Base-by-base conservation (phyloP, 2,797 vertebrate species). In the Crocodylus rhombifer region DNA sequence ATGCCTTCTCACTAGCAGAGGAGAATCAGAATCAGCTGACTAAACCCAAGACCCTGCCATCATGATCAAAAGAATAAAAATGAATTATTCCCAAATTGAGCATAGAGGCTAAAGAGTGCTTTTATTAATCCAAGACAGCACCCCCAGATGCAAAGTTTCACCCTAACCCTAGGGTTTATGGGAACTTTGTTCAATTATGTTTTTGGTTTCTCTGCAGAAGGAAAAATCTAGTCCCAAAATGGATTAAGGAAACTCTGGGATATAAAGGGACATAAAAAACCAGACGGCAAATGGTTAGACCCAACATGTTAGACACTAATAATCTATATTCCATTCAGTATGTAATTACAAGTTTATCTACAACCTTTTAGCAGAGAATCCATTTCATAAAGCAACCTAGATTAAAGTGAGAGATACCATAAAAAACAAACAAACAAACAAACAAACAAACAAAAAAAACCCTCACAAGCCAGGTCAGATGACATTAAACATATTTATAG, bases 401-500 rank as follows among this genome's bases (percentile, higher is more conserved):
- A 77, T 91, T 83, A 77, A 57, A 88, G 13, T 21, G 36, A 83
- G 88, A 67, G 36, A 64, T 64, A 16, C 61, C 61, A 51, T 4
- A 80, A 93, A 86, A 87, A 84, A 3, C 6, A 30, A 61, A 11
- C 73, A 91, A 76, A 93, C 18, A 87, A 84, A 3, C 6, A 30
- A 61, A 11, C 73, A 91, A 76, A 93, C 18, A 71, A 83, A 88
- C 60, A 36, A 62, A 89, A 57, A 51, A 83, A 86, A 92, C 63
- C 11, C 74, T 71, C 14, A 3, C 62, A 86, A 25, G 20, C 81
- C 58, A 51, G 42, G 42, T 91, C 60, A 73, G 14, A 80, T 56
- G 74, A 79, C 7, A 16, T 92, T 89, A 88, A 86, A 82, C 60
- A 42, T 82, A 92, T 84, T 83, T 91, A 87, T 64, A 92, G 36